phyloP scores from a whole-genome alignment of 2,888 invertebrate species.

The Callosobruchus maculatus region DNA sequence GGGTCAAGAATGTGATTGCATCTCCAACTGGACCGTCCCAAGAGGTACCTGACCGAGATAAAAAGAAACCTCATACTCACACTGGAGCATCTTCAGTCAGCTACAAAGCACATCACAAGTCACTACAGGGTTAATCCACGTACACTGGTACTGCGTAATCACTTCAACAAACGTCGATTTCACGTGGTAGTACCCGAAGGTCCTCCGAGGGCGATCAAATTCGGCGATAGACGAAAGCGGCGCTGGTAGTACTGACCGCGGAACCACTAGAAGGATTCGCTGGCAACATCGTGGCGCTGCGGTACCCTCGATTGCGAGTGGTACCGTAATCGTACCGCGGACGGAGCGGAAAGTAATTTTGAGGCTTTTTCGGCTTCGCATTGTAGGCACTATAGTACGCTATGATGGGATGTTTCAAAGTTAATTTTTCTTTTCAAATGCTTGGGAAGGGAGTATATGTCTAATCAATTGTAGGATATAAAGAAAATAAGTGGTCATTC shows the following conservation, averaged over 20 bases:
- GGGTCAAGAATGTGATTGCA: neutral
- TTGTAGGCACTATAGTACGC: neutral
- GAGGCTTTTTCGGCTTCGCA: constrained; percentile 6
- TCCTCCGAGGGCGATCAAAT: neutral
- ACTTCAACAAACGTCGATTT: neutral
- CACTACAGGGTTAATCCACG: neutral
- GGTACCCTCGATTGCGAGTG: constrained; percentile 1
- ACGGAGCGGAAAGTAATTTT: constrained; percentile 17
- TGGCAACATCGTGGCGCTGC: constrained; percentile 25
- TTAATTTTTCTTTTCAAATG: too few relatives aligned
- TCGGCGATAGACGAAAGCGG: neutral
- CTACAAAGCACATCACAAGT: neutral
- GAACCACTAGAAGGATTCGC: constrained; percentile 22
- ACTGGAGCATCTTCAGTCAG: neutral
- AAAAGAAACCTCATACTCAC: neutral
- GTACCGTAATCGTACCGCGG: constrained; percentile 20
- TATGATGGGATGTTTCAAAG: neutral
- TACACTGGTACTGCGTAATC: neutral
- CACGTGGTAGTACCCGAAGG: neutral
- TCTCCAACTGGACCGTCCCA: neutral
- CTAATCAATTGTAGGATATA: too few relatives aligned
- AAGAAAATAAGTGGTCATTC: too few relatives aligned
- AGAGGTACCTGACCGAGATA: neutral
- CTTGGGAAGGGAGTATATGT: too few relatives aligned
- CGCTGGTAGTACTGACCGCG: neutral